Evolutionary conservation across 2,888 invertebrate genomes (phyloP).

Genomic region (Cartodere bifasciata): DNA sequence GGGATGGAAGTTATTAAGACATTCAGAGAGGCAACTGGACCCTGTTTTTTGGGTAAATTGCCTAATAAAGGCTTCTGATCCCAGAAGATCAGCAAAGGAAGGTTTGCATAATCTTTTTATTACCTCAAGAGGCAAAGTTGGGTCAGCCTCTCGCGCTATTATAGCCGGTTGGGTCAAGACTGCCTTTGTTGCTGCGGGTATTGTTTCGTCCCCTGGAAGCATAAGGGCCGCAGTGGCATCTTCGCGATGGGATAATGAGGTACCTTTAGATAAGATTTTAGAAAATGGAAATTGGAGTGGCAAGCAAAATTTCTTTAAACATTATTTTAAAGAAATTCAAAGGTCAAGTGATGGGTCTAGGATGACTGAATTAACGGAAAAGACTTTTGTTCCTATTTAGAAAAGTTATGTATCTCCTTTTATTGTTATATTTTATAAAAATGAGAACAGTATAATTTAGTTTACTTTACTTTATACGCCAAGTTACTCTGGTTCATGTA

Average conservation of each 20-base stretch:
- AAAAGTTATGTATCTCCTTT: too few species aligned
- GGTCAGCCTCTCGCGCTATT: conserved; percentile 2
- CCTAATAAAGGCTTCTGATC: too few species aligned
- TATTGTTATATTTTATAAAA: too few species aligned
- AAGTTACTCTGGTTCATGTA: too few species aligned
- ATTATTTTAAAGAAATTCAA: conserved; percentile 2
- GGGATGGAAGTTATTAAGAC: not conserved
- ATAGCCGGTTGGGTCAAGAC: conserved; percentile 6
- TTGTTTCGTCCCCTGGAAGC: not conserved
- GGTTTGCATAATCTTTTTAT: too few species aligned
- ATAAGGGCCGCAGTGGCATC: conserved; percentile 6
- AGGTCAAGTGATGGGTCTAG: not conserved
- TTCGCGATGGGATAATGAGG: conserved; percentile 1
- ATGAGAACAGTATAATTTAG: too few species aligned
- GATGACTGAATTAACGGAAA: too few species aligned
- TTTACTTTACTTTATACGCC: too few species aligned
- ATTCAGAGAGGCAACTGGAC: not conserved
- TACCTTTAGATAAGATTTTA: conserved; percentile 3
- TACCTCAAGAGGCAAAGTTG: conserved; percentile 5
- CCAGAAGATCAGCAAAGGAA: too few species aligned
- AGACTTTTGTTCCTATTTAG: too few species aligned
- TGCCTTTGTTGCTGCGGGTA: not conserved
- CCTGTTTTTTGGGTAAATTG: too few species aligned
- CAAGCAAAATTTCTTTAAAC: conserved; percentile 4
- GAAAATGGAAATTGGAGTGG: conserved; percentile 3